phyloP scores from a whole-genome alignment of 2,113 vertebrate genomes.

The Paracyprichromis sp. region DNA sequence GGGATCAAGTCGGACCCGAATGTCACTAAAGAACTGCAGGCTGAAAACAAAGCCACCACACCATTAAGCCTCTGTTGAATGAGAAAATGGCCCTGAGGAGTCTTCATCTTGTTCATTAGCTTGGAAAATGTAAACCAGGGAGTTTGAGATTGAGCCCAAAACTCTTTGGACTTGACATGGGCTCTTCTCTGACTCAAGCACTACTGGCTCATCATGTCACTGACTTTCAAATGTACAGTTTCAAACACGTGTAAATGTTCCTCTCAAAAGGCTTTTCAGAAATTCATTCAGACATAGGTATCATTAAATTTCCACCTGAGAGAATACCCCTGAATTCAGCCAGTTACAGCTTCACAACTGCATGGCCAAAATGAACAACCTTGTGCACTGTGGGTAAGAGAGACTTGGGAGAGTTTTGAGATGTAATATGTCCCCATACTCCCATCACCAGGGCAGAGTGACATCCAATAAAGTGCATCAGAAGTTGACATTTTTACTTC shows the following conservation, averaged over 20 bases:
- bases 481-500: neutral
- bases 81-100: neutral
- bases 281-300: neutral
- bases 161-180: neutral
- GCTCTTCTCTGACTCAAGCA: neutral
- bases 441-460: neutral
- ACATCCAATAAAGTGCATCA: neutral
- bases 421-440: neutral
- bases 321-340: neutral
- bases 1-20: neutral
- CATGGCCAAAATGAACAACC: neutral
- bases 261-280: neutral
- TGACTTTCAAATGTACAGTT: neutral
- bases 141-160: neutral
- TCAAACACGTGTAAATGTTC: neutral
- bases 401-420: neutral
- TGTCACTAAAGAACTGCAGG: neutral
- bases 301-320: neutral
- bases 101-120: neutral
- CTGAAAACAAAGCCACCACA: neutral
- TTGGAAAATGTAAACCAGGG: neutral
- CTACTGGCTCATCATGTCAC: neutral
- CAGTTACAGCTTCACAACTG: neutral
- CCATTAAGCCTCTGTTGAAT: neutral
- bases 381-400: neutral